Evolutionary conservation across 2,113 vertebrate genomes (phyloP), one percentile per base, ranked within the genome.

Genomic region (Sitta europaea): DNA sequence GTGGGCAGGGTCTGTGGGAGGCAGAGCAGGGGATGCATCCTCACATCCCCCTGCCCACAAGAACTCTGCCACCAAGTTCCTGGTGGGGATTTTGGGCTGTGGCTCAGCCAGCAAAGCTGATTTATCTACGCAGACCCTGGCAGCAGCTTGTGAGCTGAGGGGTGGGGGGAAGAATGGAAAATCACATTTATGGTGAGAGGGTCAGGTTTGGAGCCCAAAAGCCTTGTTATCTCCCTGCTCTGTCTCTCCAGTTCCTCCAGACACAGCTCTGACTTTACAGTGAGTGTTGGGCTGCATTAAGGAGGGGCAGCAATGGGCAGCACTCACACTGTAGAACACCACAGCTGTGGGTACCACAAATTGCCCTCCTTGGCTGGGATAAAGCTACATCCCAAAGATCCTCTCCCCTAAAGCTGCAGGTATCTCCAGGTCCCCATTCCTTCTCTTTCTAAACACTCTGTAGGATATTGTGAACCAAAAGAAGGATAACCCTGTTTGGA

Each of bases 221-320:
- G 31, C 50, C 23, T 63, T 12, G 20, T 73, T 48, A 73, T 70
- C 38, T 65, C 33, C 31, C 18, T 47, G 81, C 62, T 61, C 22
- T 4, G 74, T 35, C 71, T 75, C 77, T 73, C 19, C 0, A 1
- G 36, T 20, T 51, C 54, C 68, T 74, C n/a, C 27, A 50, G 75
- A 33, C 35, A 14, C 38, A 40, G 47, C 47, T 77, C 67, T 7
- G 6, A 2, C 62, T 22, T 25, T 8, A 19, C 1, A 33, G n/a
- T 4, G 8, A 33, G 36, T 0, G 15, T 3, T 45, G 50, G 31
- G 18, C 1, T 42, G 68, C 55, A 22, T 33, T n/a, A 55, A 9
- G 9, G 62, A 48, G 45, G 23, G 54, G 67, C 81, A 59, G 43
- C 0, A 3, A 22, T 22, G 25, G 77, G 70, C 84, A 77, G 43